Base-by-base conservation (phyloP, 2,888 invertebrate genomes). In the Dolomedes plantarius region DNA sequence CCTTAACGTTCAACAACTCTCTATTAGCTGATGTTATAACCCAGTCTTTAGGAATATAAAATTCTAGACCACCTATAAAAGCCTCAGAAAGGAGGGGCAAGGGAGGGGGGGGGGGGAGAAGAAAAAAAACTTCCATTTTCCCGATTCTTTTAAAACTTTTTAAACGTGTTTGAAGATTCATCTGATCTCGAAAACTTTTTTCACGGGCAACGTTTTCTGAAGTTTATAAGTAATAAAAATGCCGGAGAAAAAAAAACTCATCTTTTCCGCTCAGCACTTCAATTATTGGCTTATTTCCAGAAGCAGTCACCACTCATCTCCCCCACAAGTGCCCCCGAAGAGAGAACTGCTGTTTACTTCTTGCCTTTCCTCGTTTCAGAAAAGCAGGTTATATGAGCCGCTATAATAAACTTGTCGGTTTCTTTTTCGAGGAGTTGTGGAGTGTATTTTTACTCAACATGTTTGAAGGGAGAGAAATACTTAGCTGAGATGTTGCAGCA, bases 211-310 rank as follows among this genome's bases (percentile, higher is more conserved):
- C 56, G 56, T 56, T 56, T 56, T 56, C 56, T 56, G 5, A 23
- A 56, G 56, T 56, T 56, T 56, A 56, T 56, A 56, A 56, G 56
- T 56, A 56, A 56, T 56, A 56, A 56, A 56, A 56, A 23, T 56
- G 56, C 56, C 23, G 23, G 23, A 11, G 16, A 16, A 16, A 7
- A 36, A 2, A 16, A 16, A 56, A 23, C 41, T 46, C 41, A 46
- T 46, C 41, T 46, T 31, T 65, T 65, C 64, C 29, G 29, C 69
- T 73, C 77, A 13, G 36, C 77, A 83, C 83, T 83, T 77, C 83
- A 83, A 83, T 77, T 83, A 83, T 83, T 83, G 83, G 83, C 83
- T 83, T 83, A 73, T 83, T 77, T 83, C 83, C 83, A 83, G 77
- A 83, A 73, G 65, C 72, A 72, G 50, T 27, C 64, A 65, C 28